Conservation (phyloP, 2,797 vertebrate genomes). For the Melanotaenia nigrans region DNA sequence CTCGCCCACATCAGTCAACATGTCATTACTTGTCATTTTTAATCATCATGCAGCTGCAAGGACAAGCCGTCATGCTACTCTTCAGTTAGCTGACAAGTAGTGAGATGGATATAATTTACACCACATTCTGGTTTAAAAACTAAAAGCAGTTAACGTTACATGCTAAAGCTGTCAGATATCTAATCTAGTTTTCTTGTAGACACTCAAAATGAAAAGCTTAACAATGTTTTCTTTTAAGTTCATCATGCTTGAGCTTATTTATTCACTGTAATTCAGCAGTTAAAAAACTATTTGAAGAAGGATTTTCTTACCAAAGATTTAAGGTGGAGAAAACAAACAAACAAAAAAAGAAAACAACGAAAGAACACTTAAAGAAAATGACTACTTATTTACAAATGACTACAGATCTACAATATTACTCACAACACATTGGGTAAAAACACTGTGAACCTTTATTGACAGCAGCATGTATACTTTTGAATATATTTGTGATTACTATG, state of each 20-base stretch:
- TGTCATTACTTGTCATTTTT: conserved; percentile 3
- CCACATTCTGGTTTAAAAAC: not conserved
- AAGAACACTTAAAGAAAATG: not conserved
- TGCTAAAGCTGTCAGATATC: not conserved
- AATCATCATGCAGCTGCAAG: conserved; percentile 1
- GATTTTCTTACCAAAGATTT: not conserved
- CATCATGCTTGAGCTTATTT: not conserved
- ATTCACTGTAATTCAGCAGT: not conserved
- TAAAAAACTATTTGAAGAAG: not conserved
- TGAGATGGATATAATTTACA: not conserved
- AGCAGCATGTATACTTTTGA: conserved; percentile 88
- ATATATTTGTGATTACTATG: conserved; percentile 85
- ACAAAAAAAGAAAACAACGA: not conserved
- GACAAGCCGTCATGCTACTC: not conserved
- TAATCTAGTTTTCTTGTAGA: not conserved
- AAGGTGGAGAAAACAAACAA: not conserved
- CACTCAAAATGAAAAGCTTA: not conserved
- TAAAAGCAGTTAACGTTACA: not conserved
- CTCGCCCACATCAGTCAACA: conserved; percentile 2
- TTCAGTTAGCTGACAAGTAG: not conserved
- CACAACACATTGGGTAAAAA: conserved; percentile 76
- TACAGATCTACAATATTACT: not conserved
- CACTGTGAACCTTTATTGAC: conserved; percentile 94
- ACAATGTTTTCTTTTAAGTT: not conserved
- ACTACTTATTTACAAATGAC: not conserved